These are phyloP conservation scores for Parapsyche elsis DNA, from an alignment of 1,140 invertebrate species.

Conservation along the genomic window DNA sequence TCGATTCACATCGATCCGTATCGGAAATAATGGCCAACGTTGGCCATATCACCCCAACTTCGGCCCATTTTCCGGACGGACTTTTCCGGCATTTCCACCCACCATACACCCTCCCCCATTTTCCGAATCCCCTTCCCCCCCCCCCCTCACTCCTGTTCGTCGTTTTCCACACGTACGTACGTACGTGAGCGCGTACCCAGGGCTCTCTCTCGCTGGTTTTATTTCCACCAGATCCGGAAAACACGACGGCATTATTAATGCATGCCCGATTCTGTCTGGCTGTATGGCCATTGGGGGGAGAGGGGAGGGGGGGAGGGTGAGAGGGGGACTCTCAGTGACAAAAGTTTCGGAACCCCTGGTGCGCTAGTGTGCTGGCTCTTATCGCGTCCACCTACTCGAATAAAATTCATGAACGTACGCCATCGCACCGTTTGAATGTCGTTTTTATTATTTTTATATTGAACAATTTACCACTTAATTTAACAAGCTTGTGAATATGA, in stretches of 20 bases:
- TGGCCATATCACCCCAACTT: not conserved
- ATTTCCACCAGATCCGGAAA: conserved; percentile 25
- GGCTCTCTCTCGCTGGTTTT: conserved; percentile 18
- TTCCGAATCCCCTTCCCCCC: not conserved
- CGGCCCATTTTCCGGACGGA: conserved; percentile 1
- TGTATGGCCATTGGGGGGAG: not conserved
- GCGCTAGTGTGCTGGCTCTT: not conserved
- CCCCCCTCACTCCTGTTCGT: not conserved
- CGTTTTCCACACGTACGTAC: conserved; percentile 33
- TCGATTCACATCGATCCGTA: too few species aligned
- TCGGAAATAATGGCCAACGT: not conserved
- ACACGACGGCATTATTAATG: conserved; percentile 44
- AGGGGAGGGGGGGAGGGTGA: not conserved
- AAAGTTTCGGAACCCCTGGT: not conserved
- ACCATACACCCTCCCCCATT: too few species aligned
- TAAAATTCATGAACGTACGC: too few species aligned
- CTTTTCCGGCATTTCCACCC: not conserved
- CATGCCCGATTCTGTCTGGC: conserved; percentile 33
- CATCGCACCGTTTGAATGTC: too few species aligned
- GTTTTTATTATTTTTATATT: too few species aligned
- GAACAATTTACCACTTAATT: too few species aligned
- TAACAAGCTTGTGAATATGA: too few species aligned
- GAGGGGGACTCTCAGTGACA: not conserved
- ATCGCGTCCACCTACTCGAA: not conserved
- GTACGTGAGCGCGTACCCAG: not conserved